Evolutionary conservation across 1,140 invertebrate species (phyloP).

Genomic region (Andricus grossulariae): DNA sequence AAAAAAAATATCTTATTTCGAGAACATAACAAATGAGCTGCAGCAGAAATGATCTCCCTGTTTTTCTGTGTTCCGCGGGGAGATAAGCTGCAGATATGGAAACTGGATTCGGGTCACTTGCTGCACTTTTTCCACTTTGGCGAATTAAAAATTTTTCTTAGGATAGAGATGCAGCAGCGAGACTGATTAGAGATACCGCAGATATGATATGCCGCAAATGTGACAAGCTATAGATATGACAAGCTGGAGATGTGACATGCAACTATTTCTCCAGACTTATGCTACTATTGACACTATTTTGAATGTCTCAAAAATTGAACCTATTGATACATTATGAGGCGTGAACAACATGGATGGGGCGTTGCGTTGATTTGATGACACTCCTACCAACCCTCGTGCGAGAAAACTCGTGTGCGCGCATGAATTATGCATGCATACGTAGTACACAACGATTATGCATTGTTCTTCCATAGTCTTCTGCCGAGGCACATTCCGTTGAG

Average conservation of each 20-base stretch:
- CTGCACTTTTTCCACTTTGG: no score
- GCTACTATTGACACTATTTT: no score
- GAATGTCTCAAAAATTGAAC: neutral
- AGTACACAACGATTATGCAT: constrained; percentile 57
- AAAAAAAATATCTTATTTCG: no score
- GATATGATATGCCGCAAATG: neutral
- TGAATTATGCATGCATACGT: constrained; percentile 67
- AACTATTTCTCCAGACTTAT: neutral
- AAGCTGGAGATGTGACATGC: neutral
- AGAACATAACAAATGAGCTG: no score
- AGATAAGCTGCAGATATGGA: no score
- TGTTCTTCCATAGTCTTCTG: constrained; percentile 50
- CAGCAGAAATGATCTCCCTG: no score
- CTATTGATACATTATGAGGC: constrained; percentile 52
- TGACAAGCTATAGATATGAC: neutral
- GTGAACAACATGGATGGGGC: constrained; percentile 68
- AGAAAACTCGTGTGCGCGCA: constrained; percentile 58
- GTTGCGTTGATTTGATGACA: constrained; percentile 70
- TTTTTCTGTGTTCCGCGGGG: no score
- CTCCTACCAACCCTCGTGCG: constrained; percentile 59
- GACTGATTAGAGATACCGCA: no score
- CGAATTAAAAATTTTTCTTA: no score
- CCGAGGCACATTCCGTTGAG: constrained; percentile 42
- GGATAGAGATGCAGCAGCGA: no score
- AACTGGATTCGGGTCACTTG: no score